Conservation (phyloP, 2,797 vertebrate species). For the Poecile montanus region DNA sequence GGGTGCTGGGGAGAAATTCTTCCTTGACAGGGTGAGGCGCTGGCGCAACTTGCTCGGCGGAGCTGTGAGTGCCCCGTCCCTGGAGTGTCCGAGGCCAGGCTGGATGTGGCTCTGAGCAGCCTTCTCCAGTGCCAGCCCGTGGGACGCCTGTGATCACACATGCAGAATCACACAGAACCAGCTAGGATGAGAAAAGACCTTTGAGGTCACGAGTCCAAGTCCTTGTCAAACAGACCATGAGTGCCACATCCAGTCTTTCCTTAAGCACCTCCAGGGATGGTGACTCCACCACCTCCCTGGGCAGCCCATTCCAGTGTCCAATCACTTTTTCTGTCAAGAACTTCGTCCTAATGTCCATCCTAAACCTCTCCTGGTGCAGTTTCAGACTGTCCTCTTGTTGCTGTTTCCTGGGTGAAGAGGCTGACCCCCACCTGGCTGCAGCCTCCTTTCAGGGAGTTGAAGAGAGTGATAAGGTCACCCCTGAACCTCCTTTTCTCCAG, state of each 20-base stretch:
- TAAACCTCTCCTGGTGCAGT: not conserved
- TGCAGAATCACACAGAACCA: rapidly evolving
- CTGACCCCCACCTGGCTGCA: not conserved
- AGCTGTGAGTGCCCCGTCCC: not conserved
- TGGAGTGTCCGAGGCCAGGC: not conserved
- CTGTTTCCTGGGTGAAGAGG: not conserved
- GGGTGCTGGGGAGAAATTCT: rapidly evolving
- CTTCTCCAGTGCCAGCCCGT: not conserved
- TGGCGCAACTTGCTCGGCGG: not conserved
- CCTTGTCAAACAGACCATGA: rapidly evolving
- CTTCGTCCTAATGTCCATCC: not conserved
- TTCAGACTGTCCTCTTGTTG: not conserved
- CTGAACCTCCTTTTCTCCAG: not conserved
- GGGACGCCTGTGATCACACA: rapidly evolving
- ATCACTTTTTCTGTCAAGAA: not conserved
- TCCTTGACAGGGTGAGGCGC: not conserved
- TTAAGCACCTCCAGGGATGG: not conserved
- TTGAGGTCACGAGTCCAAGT: too few relatives aligned
- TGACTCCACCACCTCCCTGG: not conserved
- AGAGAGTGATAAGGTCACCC: not conserved
- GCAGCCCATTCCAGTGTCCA: not conserved
- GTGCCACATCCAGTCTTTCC: not conserved
- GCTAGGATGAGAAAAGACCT: rapidly evolving
- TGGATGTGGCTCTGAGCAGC: not conserved
- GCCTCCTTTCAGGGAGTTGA: rapidly evolving